phyloP scores from a whole-genome alignment of 2,797 vertebrate genomes.

The Acrossocheilus fasciatus region DNA sequence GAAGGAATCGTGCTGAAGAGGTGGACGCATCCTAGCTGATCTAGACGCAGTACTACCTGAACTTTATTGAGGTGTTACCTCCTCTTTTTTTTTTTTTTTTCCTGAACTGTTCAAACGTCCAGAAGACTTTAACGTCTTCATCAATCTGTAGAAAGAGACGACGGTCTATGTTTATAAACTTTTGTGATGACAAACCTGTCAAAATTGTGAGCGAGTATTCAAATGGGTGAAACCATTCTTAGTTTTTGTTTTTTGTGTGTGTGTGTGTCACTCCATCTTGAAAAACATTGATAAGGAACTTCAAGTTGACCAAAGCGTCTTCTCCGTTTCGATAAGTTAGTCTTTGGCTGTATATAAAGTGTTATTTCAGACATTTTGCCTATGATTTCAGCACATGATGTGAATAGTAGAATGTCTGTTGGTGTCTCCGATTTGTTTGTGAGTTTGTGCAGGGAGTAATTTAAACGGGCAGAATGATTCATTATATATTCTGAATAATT shows the following conservation, averaged over 20 bases:
- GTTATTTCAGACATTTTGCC: slow-evolving; percentile 42
- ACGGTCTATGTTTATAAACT: neutral
- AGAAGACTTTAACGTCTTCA: slow-evolving; percentile 7
- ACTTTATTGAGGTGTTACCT: neutral
- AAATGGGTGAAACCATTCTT: slow-evolving; percentile 1
- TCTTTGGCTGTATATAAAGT: slow-evolving; percentile 27
- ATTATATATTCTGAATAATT: slow-evolving; percentile 4
- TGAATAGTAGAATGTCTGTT: slow-evolving; percentile 43
- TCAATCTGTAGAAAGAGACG: neutral
- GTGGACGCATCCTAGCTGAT: neutral
- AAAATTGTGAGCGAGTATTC: neutral
- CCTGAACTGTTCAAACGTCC: slow-evolving; percentile 1
- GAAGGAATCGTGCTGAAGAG: slow-evolving; percentile 9
- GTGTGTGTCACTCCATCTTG: neutral
- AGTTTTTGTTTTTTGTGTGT: neutral
- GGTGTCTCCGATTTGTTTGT: slow-evolving; percentile 10
- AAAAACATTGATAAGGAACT: slow-evolving; percentile 14
- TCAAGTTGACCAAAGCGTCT: slow-evolving; percentile 41
- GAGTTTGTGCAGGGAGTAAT: neutral
- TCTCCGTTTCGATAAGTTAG: neutral
- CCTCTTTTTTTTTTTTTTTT: neutral
- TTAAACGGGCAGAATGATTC: slow-evolving; percentile 5
- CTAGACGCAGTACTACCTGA: neutral
- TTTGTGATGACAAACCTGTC: neutral
- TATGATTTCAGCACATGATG: slow-evolving; percentile 38